Conservation (phyloP, 1,140 invertebrate genomes). For the Rhyacophila brunnea region DNA sequence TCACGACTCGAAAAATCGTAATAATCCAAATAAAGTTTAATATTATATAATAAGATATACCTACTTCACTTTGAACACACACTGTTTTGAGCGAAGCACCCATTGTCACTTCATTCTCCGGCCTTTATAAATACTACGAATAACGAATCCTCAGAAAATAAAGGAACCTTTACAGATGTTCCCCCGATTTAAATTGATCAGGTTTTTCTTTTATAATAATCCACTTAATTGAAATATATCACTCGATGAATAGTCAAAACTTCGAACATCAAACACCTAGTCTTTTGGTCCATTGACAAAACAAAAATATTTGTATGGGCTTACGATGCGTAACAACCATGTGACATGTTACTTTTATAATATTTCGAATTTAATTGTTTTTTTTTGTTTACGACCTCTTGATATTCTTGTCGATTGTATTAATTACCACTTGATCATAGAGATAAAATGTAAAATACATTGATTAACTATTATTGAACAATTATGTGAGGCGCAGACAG, state of each 20-base stretch:
- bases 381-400: not conserved
- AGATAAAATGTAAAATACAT: conserved; percentile 9
- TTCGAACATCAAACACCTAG: not conserved
- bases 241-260: not conserved
- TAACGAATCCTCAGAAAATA: conserved; percentile 30
- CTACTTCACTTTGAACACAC: too few relatives aligned
- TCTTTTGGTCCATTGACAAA: conserved; percentile 1
- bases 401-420: not conserved
- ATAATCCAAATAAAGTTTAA: too few relatives aligned
- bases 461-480: conserved; percentile 70
- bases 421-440: not conserved
- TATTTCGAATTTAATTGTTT: too few relatives aligned
- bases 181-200: conserved; percentile 17
- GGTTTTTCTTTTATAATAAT: conserved; percentile 16
- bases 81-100: not conserved
- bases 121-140: not conserved
- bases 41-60: too few relatives aligned
- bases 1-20: too few relatives aligned
- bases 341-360: too few relatives aligned
- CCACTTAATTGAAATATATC: conserved; percentile 25
- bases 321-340: not conserved
- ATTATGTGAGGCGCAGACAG: conserved; percentile 94
- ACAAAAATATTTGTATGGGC: conserved; percentile 3
- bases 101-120: conserved; percentile 19
- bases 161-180: conserved; percentile 24